Base-by-base conservation (phyloP, 1,140 invertebrate species). In the Teleopsis dalmanni region DNA sequence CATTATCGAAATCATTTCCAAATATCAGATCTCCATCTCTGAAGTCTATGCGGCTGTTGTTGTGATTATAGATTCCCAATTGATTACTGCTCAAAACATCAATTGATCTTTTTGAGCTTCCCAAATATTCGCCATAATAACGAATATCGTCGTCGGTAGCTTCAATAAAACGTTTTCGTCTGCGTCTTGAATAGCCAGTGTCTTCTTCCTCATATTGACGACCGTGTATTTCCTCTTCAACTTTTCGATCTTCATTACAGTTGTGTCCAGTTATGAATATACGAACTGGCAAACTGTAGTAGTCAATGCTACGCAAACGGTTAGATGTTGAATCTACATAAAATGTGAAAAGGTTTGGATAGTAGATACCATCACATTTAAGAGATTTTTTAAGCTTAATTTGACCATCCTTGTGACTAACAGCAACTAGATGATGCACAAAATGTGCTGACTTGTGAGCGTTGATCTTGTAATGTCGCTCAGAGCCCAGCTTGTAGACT, bases 241-340 rank as follows among this genome's bases (percentile, higher is more conserved):
- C 76, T 21, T 79, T 75, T 51, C 79, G 74, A 26, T 80, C 78
- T 34, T 76, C 73, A n/a, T 75, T 76, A 57, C 88, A 91, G 47
- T 78, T 76, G 47, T 80, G 73, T 3, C 87, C 87, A n/a, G 81
- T 79, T 16, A 91, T 81, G 42, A 89, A 74, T 37, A 91, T 78
- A 45, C 87, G 73, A 21, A 91, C 69, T 0, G 88, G 88, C 35
- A 90, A 64, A 54, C 87, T 88, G 58, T 88, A 88, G 59, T 90
- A 91, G 57, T 91, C 86, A 34, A 91, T 81, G 45, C 85, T 87
- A 4, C 81, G 76, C 25, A 87, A 75, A 34, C 83, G 75, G 56
- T 85, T 85, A 31, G 87, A 85, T 21, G 83, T 85, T 13, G 87
- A 90, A 60, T 92, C 88, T 47, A 91, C 81, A 71, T 89, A 88